A percentile compares a stretch with the other conserved stretches of the same genome.
Conservation (phyloP, 1,140 invertebrate species). For the Aphidius gifuensis region DNA sequence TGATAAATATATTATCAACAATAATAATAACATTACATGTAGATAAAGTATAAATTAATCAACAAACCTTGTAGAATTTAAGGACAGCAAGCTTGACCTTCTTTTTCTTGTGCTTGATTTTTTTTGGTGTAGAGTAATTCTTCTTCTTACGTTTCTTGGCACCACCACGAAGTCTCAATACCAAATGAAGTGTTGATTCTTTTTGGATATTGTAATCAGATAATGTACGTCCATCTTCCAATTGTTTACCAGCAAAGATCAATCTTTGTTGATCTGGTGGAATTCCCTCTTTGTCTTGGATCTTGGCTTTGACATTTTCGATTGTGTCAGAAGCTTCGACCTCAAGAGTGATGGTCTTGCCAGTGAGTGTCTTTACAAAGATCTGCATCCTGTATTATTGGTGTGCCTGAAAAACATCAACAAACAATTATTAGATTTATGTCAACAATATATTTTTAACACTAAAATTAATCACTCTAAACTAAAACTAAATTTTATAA, state of each 20-base stretch:
- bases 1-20: too few species aligned
- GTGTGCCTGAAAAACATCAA: too few species aligned
- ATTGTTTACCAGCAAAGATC: conserved; percentile 90
- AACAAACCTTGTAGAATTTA: conserved; percentile 94
- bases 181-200: conserved; percentile 88
- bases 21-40: too few species aligned
- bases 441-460: too few species aligned
- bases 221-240: conserved; percentile 89
- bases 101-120: conserved; percentile 99
- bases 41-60: background rate
- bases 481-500: too few species aligned
- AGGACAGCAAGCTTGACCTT: conserved; percentile 98
- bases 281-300: conserved; percentile 87
- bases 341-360: conserved; percentile 93
- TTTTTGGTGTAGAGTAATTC: conserved; percentile 99
- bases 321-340: conserved; percentile 90
- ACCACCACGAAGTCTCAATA: conserved; percentile 88
- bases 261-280: conserved; percentile 85
- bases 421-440: too few species aligned
- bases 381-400: conserved; percentile 74
- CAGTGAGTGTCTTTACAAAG: conserved; percentile 91
- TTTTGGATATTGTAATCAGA: conserved; percentile 95
- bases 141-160: conserved; percentile 99
- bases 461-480: too few species aligned
- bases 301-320: conserved; percentile 92